Evolutionary conservation across 2,113 vertebrate species (phyloP).

Genomic region (Arvicanthis niloticus): DNA sequence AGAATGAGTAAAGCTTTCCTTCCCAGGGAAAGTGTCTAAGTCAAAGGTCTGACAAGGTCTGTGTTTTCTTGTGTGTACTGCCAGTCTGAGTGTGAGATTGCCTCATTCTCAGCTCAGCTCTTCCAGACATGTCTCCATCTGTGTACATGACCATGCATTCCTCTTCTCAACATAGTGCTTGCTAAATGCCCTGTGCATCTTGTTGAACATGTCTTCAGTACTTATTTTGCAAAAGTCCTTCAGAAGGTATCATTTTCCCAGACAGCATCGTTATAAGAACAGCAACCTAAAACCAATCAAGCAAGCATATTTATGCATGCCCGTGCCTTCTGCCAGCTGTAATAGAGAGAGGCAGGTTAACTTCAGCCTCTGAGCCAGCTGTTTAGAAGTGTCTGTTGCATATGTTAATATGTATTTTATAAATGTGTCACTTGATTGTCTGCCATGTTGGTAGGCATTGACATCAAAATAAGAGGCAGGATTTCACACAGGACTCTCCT

Average conservation of each 20-base stretch:
- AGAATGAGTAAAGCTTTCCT: neutral
- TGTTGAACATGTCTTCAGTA: constrained; percentile 24
- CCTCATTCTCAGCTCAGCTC: neutral
- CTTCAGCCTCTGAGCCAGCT: neutral
- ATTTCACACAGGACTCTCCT: neutral
- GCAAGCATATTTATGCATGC: neutral
- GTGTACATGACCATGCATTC: neutral
- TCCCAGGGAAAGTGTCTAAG: neutral
- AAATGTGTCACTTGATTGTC: neutral
- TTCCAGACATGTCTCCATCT: constrained; percentile 18
- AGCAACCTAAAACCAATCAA: constrained; percentile 2
- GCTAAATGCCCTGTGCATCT: constrained; percentile 14
- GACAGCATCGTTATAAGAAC: neutral
- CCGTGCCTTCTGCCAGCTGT: neutral
- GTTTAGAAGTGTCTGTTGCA: constrained; percentile 3
- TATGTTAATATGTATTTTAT: neutral
- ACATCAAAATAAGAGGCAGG: neutral
- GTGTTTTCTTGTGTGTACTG: neutral
- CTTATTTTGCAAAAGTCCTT: constrained; percentile 46
- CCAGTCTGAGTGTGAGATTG: neutral
- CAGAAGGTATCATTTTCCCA: neutral
- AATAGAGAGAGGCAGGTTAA: neutral
- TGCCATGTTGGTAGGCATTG: neutral
- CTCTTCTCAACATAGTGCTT: neutral
- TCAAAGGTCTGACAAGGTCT: neutral